phyloP scores from a whole-genome alignment of 2,113 vertebrate genomes.

The Alces alces region DNA sequence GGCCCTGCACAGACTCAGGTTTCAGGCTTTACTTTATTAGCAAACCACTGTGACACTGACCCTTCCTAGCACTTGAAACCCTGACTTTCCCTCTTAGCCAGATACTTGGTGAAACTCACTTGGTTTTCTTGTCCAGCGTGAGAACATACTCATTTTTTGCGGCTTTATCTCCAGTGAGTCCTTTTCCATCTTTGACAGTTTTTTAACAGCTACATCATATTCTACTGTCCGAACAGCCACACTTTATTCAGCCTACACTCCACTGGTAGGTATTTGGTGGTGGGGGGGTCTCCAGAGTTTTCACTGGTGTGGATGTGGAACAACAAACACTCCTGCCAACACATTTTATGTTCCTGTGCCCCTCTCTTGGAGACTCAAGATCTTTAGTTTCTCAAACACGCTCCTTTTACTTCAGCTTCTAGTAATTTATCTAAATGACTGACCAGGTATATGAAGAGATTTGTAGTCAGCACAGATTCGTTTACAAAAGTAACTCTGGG shows the following conservation, averaged over 20 bases:
- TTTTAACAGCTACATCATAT: background rate
- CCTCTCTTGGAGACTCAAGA: too few relatives aligned
- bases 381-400: background rate
- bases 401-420: background rate
- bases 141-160: background rate
- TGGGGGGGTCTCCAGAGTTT: background rate
- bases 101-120: background rate
- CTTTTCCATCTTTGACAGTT: background rate
- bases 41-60: background rate
- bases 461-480: background rate
- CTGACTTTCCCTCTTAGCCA: background rate
- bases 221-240: background rate
- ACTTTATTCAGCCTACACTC: background rate
- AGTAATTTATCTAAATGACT: background rate
- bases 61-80: background rate
- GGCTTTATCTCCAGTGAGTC: background rate
- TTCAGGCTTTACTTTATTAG: background rate
- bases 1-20: too few relatives aligned
- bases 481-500: background rate
- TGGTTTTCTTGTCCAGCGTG: background rate
- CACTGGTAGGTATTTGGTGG: background rate
- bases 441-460: background rate
- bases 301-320: background rate
- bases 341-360: background rate
- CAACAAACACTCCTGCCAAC: background rate